These are phyloP conservation scores for Mustela nigripes DNA, from an alignment of 2,113 vertebrate genomes.

Conservation along the genomic window DNA sequence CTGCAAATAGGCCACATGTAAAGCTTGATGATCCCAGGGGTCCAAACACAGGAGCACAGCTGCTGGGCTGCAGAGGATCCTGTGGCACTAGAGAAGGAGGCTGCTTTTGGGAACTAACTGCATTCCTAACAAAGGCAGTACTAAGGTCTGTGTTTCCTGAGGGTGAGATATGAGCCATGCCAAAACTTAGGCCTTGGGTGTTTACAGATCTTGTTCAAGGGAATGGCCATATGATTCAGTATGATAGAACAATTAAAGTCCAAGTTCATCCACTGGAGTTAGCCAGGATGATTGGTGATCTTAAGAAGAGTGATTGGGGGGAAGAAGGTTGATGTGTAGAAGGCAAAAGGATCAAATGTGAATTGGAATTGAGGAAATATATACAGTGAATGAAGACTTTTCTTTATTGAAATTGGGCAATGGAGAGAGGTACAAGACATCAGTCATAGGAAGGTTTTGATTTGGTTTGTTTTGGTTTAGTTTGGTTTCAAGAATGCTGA, in stretches of 20 bases:
- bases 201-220: neutral
- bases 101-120: accelerated
- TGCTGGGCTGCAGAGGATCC: neutral
- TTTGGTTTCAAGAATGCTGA: neutral
- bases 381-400: too few species aligned
- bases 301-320: neutral
- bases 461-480: neutral
- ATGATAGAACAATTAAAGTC: neutral
- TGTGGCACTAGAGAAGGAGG: accelerated
- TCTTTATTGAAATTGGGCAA: neutral
- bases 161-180: neutral
- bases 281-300: neutral
- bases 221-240: neutral
- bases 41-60: neutral
- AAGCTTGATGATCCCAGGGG: neutral
- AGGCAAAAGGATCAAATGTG: neutral
- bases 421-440: neutral
- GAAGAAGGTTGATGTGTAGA: neutral
- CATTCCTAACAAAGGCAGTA: accelerated
- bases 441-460: neutral
- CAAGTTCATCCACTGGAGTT: neutral
- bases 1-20: neutral
- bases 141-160: neutral
- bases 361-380: neutral
- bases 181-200: neutral